A percentile compares a stretch with the other conserved stretches of the same genome.
phyloP scores from a whole-genome alignment of 2,888 invertebrate species.

The Chaitophorus viminalis region DNA sequence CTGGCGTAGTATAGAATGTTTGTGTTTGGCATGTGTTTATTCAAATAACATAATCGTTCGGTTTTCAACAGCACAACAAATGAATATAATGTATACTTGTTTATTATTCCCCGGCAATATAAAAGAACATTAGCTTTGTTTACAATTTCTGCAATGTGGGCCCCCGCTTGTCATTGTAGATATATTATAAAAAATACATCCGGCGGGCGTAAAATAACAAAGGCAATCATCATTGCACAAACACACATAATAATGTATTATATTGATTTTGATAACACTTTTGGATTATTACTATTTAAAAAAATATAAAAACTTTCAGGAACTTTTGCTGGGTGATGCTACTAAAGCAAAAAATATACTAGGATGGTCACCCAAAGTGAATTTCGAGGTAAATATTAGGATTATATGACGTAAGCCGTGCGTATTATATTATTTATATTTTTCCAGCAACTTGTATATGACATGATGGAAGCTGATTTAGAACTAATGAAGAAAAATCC shows the following conservation, averaged over 20 bases:
- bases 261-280: slow-evolving; percentile 56
- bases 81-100: slow-evolving; percentile 57
- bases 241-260: slow-evolving; percentile 43
- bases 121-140: slow-evolving; percentile 62
- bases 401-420: not conserved
- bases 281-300: slow-evolving; percentile 42
- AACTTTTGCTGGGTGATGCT: slow-evolving; percentile 91
- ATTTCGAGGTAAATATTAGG: slow-evolving; percentile 71
- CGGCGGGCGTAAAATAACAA: slow-evolving; percentile 60
- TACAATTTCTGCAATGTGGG: slow-evolving; percentile 58
- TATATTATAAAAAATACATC: slow-evolving; percentile 55
- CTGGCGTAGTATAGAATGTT: slow-evolving; percentile 46
- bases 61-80: slow-evolving; percentile 60
- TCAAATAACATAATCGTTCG: slow-evolving; percentile 60
- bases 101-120: slow-evolving; percentile 60
- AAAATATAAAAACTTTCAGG: slow-evolving; percentile 70
- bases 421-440: slow-evolving; percentile 5
- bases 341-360: slow-evolving; percentile 87
- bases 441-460: slow-evolving; percentile 82
- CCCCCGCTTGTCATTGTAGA: slow-evolving; percentile 56
- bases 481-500: slow-evolving; percentile 92
- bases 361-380: slow-evolving; percentile 87
- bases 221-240: slow-evolving; percentile 54
- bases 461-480: slow-evolving; percentile 94
- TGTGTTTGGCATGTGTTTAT: slow-evolving; percentile 60